Conservation (phyloP, 2,113 vertebrate species). For the Rutilus rutilus region DNA sequence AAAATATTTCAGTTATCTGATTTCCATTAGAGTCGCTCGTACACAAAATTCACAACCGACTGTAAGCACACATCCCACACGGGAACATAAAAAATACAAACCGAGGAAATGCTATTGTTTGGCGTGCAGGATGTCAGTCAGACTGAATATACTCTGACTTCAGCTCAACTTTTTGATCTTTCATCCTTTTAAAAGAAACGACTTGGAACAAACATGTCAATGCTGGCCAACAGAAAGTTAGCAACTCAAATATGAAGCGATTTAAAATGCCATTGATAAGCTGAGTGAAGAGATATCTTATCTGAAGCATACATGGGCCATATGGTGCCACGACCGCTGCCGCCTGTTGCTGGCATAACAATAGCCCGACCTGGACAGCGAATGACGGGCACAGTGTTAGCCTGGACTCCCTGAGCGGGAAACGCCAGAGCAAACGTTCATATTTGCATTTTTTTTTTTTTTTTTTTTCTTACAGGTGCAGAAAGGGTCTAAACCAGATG, state of each 20-base stretch:
- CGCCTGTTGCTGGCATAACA: slow-evolving; percentile 85
- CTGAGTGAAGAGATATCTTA: slow-evolving; percentile 87
- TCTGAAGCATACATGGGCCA: slow-evolving; percentile 86
- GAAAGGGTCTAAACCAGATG: slow-evolving; percentile 84
- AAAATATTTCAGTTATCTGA: not conserved
- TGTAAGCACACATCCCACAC: not conserved
- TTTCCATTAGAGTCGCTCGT: not conserved
- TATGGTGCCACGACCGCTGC: slow-evolving; percentile 84
- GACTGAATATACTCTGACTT: slow-evolving; percentile 8
- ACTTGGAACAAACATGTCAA: slow-evolving; percentile 25
- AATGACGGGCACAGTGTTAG: slow-evolving; percentile 75
- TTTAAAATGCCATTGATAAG: slow-evolving; percentile 84
- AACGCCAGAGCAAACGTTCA: slow-evolving; percentile 68
- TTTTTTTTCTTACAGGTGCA: slow-evolving; percentile 77
- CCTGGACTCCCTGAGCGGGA: slow-evolving; percentile 67
- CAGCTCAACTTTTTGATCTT: not conserved
- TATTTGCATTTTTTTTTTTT: slow-evolving; percentile 81
- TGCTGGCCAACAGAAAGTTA: slow-evolving; percentile 58
- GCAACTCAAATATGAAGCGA: slow-evolving; percentile 80
- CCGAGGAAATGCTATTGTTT: slow-evolving; percentile 25
- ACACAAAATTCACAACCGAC: not conserved
- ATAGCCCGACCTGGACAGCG: slow-evolving; percentile 75
- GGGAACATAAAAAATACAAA: not conserved
- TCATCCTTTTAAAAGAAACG: not conserved
- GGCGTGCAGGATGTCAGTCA: slow-evolving; percentile 10